Percentiles rank a stretch among this genome's conserved stretches.
phyloP scores from a whole-genome alignment of 2,888 invertebrate genomes.

The Amiota mariae region DNA sequence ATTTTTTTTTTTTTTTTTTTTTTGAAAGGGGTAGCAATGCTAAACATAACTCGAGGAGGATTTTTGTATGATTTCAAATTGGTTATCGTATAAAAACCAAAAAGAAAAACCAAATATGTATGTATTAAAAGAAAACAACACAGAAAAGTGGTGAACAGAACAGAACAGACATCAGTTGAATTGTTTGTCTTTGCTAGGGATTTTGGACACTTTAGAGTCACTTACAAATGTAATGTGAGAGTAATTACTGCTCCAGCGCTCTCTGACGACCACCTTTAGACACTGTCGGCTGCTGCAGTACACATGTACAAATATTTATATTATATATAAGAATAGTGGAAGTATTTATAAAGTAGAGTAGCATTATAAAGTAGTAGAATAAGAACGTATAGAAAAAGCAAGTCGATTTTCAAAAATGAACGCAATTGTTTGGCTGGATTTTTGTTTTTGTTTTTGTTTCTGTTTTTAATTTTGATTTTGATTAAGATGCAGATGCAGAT shows the following conservation, averaged over 20 bases:
- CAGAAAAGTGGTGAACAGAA: conserved; percentile 16
- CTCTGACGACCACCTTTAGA: conserved; percentile 72
- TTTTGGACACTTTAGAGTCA: conserved; percentile 43
- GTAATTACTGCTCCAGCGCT: conserved; percentile 73
- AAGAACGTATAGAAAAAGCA: conserved; percentile 66
- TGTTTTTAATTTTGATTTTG: conserved; percentile 41
- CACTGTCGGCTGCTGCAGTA: conserved; percentile 72
- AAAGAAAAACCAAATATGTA: conserved; percentile 6
- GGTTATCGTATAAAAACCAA: conserved; percentile 11
- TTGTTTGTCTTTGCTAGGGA: conserved; percentile 31
- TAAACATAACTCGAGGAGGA: too few relatives aligned
- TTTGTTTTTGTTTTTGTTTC: conserved; percentile 38
- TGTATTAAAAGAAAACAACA: conserved; percentile 21
- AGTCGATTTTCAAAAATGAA: conserved; percentile 57
- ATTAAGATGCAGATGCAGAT: background rate
- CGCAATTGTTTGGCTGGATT: conserved; percentile 47
- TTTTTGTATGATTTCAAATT: background rate
- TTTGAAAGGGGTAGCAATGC: conserved; percentile 1
- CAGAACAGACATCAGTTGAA: conserved; percentile 30
- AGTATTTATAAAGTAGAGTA: conserved; percentile 53
- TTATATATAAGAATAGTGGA: conserved; percentile 55
- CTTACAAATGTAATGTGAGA: conserved; percentile 74
- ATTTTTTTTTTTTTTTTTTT: conserved; percentile 17
- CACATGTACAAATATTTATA: conserved; percentile 68
- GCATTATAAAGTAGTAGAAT: conserved; percentile 39